phyloP scores from a whole-genome alignment of 2,113 vertebrate species.

The Panthera uncia region DNA sequence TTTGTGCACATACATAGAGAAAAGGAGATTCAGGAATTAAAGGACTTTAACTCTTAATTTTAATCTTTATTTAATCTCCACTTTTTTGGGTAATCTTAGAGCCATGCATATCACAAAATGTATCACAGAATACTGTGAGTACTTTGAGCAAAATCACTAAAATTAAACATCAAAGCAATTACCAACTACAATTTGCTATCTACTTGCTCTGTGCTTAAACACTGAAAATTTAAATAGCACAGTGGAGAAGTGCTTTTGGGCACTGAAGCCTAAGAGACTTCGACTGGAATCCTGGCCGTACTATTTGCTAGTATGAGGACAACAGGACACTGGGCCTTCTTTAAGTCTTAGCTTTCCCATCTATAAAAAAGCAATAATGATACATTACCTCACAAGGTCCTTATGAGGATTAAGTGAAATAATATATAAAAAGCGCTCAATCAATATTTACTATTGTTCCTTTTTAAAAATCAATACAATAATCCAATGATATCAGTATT shows the following conservation, averaged over 20 bases:
- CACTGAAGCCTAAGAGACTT: not conserved
- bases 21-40: not conserved
- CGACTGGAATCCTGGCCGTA: not conserved
- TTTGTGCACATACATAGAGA: not conserved
- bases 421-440: not conserved
- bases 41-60: not conserved
- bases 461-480: slow-evolving; percentile 13
- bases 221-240: not conserved
- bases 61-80: not conserved
- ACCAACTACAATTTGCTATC: not conserved
- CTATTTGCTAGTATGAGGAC: not conserved
- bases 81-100: not conserved
- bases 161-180: not conserved
- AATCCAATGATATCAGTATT: not conserved
- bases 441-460: slow-evolving; percentile 19
- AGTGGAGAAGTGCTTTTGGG: not conserved
- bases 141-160: slow-evolving; percentile 32
- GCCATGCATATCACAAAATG: not conserved
- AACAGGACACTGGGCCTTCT: not conserved
- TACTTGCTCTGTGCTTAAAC: not conserved
- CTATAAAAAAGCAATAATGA: not conserved
- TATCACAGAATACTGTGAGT: not conserved
- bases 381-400: not conserved
- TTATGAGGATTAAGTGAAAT: not conserved
- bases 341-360: not conserved